Conservation (phyloP, 2,113 vertebrate species). For the Aegotheles bennettii region DNA sequence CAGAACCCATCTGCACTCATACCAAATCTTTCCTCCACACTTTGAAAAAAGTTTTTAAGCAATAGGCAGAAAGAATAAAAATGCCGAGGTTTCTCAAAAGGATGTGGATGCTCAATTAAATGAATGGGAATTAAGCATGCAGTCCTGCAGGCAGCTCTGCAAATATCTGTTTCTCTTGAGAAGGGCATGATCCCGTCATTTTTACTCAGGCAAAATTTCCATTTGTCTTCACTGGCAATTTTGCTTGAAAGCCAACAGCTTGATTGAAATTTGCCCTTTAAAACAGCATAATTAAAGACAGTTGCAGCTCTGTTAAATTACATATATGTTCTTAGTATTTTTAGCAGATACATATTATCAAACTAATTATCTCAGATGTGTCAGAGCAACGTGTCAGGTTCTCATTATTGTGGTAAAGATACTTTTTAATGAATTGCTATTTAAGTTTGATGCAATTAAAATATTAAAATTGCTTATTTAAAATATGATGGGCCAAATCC, state of each 20-base stretch:
- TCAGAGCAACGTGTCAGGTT: constrained; percentile 18
- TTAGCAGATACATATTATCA: constrained; percentile 25
- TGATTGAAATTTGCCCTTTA: constrained; percentile 47
- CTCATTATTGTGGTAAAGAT: neutral
- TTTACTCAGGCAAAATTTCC: constrained; percentile 29
- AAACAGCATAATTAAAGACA: constrained; percentile 19
- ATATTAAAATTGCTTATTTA: constrained; percentile 2
- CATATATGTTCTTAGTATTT: constrained; percentile 35
- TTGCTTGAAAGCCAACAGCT: constrained; percentile 32
- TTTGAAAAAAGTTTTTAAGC: neutral
- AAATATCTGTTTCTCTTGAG: constrained; percentile 31
- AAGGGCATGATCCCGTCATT: neutral
- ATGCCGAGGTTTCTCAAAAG: neutral
- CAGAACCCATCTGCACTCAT: neutral
- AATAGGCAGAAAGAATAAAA: neutral
- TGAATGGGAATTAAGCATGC: constrained; percentile 9
- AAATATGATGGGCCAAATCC: neutral
- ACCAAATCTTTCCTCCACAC: neutral
- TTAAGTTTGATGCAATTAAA: constrained; percentile 23
- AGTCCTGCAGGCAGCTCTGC: constrained; percentile 40
- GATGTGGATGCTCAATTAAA: constrained; percentile 18
- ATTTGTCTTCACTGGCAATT: constrained; percentile 22
- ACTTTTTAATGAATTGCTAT: neutral
- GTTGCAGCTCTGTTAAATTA: constrained; percentile 14
- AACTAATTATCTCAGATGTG: constrained; percentile 44